phyloP scores from a whole-genome alignment of 2,888 invertebrate genomes.

The Apoda limacodes region DNA sequence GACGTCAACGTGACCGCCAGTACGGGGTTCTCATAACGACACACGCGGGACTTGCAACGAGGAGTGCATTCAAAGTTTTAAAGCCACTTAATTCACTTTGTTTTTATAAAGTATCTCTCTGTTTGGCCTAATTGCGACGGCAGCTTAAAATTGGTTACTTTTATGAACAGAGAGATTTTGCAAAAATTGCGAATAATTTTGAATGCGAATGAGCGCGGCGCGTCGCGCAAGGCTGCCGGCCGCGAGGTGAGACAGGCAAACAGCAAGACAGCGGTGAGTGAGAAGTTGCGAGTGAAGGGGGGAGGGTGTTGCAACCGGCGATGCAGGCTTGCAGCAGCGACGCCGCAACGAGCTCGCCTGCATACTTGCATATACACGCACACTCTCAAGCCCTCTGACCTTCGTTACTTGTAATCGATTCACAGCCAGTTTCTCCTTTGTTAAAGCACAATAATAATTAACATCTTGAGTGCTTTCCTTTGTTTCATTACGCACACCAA shows the following conservation, averaged over 20 bases:
- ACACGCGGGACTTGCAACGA: constrained; percentile 80
- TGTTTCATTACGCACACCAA: too few relatives aligned
- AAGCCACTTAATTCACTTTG: constrained; percentile 52
- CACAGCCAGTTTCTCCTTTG: constrained; percentile 52
- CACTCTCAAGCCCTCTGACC: constrained; percentile 62
- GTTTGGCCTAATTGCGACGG: constrained; percentile 50
- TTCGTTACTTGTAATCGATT: constrained; percentile 64
- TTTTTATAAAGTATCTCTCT: constrained; percentile 50
- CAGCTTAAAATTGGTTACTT: constrained; percentile 48
- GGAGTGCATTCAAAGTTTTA: constrained; percentile 70
- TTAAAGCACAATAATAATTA: too few relatives aligned
- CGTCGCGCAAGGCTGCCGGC: constrained; percentile 70
- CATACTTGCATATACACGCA: constrained; percentile 67
- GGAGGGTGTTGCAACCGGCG: constrained; percentile 69
- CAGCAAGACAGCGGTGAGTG: constrained; percentile 67
- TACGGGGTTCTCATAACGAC: constrained; percentile 84
- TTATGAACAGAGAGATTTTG: constrained; percentile 69
- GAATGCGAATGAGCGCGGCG: constrained; percentile 70
- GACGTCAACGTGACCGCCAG: constrained; percentile 77
- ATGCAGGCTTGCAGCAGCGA: constrained; percentile 69
- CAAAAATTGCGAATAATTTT: constrained; percentile 69
- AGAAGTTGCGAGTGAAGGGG: constrained; percentile 67
- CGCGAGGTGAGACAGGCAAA: constrained; percentile 70
- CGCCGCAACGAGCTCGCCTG: constrained; percentile 67
- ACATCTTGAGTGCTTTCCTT: too few relatives aligned